Base-by-base conservation (phyloP, 2,888 invertebrate genomes). In the Acleris cristana region DNA sequence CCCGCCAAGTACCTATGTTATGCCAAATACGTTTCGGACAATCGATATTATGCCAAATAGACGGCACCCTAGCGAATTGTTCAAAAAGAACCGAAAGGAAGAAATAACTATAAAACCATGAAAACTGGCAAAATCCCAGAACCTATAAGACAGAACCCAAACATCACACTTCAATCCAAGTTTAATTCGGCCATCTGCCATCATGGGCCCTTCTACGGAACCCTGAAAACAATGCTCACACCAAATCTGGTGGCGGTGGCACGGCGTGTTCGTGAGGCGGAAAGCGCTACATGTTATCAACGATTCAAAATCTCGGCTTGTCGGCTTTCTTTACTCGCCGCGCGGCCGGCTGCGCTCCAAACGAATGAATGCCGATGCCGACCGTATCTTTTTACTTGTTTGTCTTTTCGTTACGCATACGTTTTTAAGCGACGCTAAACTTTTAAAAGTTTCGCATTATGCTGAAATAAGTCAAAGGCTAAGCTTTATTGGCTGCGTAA, bases 241-340 rank as follows among this genome's bases (percentile, higher is more conserved):
- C 62, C 57, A 53, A 67, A 67, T 67, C 64, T 69, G 64, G 64
- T 58, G 64, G 64, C 54, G 48, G 62, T 45, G 53, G 64, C 59
- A 56, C 60, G 57, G 69, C 52, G n/a, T 59, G 69, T 69, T 65
- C 65, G 65, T 69, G 69, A 69, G 61, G 65, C 69, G 69, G 65
- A 65, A 69, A 69, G 69, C 69, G 58, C 64, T 69, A 69, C 62
- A 64, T 55, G 67, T 67, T 71, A 71, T 71, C 70, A 61, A 61
- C 65, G 69, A 70, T 71, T 68, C 67, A 70, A 71, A 71, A 71
- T 71, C 71, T 69, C 69, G 55, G 66, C 59, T 54, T 68, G 71
- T 70, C 71, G 71, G 71, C 70, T 71, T 70, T 69, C 70, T 71
- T 71, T 65, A 69, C 69, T 40, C 58, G 63, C 54, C 49, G 48